These are phyloP conservation scores for Hoplodrina blanda DNA, from an alignment of 2,888 invertebrate genomes.

Conservation along the genomic window DNA sequence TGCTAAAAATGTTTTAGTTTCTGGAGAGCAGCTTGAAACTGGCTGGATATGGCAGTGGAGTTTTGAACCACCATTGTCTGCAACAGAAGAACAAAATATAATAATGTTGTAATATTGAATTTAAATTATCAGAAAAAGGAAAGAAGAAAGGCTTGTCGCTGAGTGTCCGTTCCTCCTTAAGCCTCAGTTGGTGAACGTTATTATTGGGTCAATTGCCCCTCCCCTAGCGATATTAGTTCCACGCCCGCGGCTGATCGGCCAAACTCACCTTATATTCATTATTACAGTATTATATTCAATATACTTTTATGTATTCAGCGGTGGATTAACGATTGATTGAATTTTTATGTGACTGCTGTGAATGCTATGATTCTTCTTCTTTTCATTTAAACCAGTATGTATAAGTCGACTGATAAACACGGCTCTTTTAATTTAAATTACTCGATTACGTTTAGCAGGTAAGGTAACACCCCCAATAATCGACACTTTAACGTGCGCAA, in stretches of 20 bases:
- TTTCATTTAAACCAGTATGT: constrained; percentile 34
- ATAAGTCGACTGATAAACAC: constrained; percentile 32
- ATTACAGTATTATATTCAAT: constrained; percentile 67
- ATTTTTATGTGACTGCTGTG: constrained; percentile 57
- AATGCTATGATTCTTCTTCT: constrained; percentile 20
- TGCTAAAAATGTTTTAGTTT: too few relatives aligned
- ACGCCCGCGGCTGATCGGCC: constrained; percentile 61
- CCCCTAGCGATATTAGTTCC: constrained; percentile 68
- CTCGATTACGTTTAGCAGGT: constrained; percentile 10
- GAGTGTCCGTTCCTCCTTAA: constrained; percentile 59
- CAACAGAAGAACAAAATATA: neutral
- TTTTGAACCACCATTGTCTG: too few relatives aligned
- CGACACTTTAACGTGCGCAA: too few relatives aligned
- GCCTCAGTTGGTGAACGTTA: constrained; percentile 73
- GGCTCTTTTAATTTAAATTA: constrained; percentile 22
- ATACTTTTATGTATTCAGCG: constrained; percentile 59
- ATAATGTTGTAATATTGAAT: too few relatives aligned
- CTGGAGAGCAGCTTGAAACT: too few relatives aligned
- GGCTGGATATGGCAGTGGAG: too few relatives aligned
- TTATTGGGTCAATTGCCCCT: constrained; percentile 81
- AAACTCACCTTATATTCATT: constrained; percentile 65
- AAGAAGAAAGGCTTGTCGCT: neutral
- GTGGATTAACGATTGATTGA: constrained; percentile 57
- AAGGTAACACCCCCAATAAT: too few relatives aligned
- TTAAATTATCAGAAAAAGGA: too few relatives aligned